phyloP scores from a whole-genome alignment of 1,140 invertebrate genomes.

The Atopsyche davidsoni region DNA sequence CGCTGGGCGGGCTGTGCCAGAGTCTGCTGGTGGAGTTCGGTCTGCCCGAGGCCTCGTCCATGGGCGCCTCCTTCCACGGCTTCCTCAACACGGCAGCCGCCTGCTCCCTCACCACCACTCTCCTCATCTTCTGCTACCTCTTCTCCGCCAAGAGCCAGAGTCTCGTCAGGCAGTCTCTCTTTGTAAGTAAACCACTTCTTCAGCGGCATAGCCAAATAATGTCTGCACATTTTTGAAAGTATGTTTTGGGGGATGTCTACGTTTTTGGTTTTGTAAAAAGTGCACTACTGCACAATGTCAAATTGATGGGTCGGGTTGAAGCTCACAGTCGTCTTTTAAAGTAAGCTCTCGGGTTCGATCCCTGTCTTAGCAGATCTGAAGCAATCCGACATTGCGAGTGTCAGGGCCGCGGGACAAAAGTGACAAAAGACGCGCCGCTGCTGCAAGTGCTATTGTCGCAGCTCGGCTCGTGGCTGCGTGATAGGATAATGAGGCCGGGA shows the following conservation, averaged over 20 bases:
- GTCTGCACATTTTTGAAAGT: constrained; percentile 1
- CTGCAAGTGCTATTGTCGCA: too few species aligned
- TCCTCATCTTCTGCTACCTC: constrained; percentile 67
- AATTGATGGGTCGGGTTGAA: too few species aligned
- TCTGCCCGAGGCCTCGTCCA: constrained; percentile 55
- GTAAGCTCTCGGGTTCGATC: too few species aligned
- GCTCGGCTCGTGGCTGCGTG: too few species aligned
- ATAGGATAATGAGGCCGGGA: too few species aligned
- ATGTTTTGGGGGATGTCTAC: constrained; percentile 1
- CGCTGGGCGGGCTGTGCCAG: constrained; percentile 68
- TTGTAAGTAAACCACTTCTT: too few species aligned
- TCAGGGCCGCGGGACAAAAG: too few species aligned
- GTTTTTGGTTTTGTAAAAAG: constrained; percentile 5
- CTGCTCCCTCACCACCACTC: constrained; percentile 63
- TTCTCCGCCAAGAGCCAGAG: constrained; percentile 68
- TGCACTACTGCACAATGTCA: too few species aligned
- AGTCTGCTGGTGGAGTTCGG: constrained; percentile 70
- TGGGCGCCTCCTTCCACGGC: constrained; percentile 67
- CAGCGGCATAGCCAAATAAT: constrained; percentile 15
- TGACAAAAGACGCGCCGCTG: too few species aligned
- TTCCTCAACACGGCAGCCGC: constrained; percentile 69
- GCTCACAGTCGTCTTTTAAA: too few species aligned
- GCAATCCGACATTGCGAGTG: too few species aligned
- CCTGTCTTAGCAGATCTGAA: too few species aligned
- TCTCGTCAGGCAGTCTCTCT: constrained; percentile 67